Conservation (phyloP, 2,888 invertebrate species). For the Chymomyza fuscimana region DNA sequence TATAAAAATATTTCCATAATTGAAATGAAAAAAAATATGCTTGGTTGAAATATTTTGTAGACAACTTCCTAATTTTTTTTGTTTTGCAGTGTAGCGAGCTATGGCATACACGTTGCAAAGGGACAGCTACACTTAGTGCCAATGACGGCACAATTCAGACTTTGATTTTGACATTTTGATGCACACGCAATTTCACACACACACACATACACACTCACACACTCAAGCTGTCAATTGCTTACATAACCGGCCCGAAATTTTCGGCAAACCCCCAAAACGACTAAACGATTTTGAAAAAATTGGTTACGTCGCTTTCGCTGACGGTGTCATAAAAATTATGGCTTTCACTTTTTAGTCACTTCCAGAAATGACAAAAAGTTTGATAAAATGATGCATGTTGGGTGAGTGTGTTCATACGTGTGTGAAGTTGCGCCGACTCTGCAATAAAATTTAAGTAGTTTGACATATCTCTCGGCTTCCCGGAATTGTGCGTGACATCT, state of each 20-base stretch:
- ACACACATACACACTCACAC: background rate
- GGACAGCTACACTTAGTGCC: background rate
- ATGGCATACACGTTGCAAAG: background rate
- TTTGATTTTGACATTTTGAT: slow-evolving; percentile 9
- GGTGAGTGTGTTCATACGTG: background rate
- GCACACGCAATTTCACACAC: background rate
- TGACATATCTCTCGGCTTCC: background rate
- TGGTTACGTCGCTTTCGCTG: background rate
- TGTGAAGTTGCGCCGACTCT: background rate
- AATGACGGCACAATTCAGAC: slow-evolving; percentile 6
- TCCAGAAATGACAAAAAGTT: slow-evolving; percentile 17
- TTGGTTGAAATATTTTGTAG: too few relatives aligned
- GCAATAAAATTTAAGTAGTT: background rate
- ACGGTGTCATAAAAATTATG: slow-evolving; percentile 45
- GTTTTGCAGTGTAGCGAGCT: background rate
- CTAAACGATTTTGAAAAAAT: slow-evolving; percentile 21
- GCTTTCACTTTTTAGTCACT: slow-evolving; percentile 42
- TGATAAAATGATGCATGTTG: background rate
- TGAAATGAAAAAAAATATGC: too few relatives aligned
- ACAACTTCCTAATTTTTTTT: background rate
- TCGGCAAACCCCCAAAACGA: slow-evolving; percentile 26
- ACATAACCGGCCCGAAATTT: background rate
- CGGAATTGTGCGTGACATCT: slow-evolving; percentile 42
- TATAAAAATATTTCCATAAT: too few relatives aligned
- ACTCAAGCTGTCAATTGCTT: background rate